These are phyloP conservation scores for Notoglanidium macrostoma DNA, from an alignment of 2,797 vertebrate genomes.

Conservation along the genomic window DNA sequence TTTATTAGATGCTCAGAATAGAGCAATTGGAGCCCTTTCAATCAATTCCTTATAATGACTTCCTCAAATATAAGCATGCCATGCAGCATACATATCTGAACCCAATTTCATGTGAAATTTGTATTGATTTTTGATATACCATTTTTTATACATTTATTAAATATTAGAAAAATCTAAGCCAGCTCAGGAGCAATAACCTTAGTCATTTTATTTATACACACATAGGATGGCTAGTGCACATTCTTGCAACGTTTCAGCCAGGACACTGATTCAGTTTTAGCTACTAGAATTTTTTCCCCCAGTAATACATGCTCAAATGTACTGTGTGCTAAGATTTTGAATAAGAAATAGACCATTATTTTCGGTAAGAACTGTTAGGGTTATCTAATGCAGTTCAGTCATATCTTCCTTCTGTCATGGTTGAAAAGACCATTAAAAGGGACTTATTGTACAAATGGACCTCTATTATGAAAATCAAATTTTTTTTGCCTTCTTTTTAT, in stretches of 20 bases:
- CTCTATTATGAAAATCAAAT: not conserved
- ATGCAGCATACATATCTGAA: slow-evolving; percentile 14
- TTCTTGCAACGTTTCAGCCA: not conserved
- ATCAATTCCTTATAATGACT: slow-evolving; percentile 49
- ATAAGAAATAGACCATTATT: not conserved
- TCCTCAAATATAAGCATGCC: slow-evolving; percentile 55
- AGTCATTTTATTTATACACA: not conserved
- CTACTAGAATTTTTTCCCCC: not conserved
- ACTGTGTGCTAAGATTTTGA: not conserved
- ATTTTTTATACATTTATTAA: not conserved
- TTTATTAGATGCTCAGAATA: slow-evolving; percentile 10
- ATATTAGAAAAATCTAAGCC: not conserved
- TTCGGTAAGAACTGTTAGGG: not conserved
- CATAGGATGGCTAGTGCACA: not conserved
- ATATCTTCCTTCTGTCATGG: not conserved
- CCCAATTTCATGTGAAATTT: not conserved
- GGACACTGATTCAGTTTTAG: not conserved
- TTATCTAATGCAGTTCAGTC: not conserved
- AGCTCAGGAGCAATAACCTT: no score
- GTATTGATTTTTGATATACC: not conserved
- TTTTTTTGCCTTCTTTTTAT: not conserved
- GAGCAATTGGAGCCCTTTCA: slow-evolving; percentile 52
- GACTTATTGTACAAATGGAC: not conserved
- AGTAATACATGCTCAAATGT: not conserved
- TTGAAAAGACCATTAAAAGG: slow-evolving; percentile 23